These are phyloP conservation scores for Lordiphosa fenestrarum DNA, from an alignment of 2,888 invertebrate species.

Conservation along the genomic window DNA sequence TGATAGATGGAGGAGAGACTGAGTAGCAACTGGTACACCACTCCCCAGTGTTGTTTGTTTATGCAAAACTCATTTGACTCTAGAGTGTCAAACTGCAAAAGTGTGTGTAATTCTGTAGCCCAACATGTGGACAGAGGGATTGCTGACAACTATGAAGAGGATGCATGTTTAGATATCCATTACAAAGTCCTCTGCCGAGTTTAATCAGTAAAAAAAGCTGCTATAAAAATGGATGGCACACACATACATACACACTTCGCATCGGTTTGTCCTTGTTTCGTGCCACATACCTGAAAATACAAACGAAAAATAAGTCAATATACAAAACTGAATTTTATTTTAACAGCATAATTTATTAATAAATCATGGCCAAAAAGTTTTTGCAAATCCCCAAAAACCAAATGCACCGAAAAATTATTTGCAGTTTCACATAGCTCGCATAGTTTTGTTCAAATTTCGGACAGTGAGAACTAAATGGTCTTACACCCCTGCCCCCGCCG, in stretches of 20 bases:
- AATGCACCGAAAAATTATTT: conserved; percentile 38
- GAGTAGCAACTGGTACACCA: conserved; percentile 4
- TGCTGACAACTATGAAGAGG: too few relatives aligned
- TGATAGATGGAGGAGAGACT: background rate
- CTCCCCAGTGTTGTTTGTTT: conserved; percentile 47
- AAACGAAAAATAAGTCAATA: conserved; percentile 28
- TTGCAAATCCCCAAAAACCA: conserved; percentile 23
- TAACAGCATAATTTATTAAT: conserved; percentile 40
- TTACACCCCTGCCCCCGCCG: conserved; percentile 34
- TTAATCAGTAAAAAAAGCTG: conserved; percentile 6
- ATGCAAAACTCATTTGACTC: conserved; percentile 66
- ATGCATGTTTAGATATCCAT: too few relatives aligned
- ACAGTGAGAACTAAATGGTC: conserved; percentile 24
- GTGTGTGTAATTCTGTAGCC: conserved; percentile 18
- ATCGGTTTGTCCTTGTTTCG: too few relatives aligned
- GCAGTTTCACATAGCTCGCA: conserved; percentile 51
- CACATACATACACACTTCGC: background rate
- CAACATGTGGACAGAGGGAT: background rate
- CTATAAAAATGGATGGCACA: conserved; percentile 8
- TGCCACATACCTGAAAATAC: conserved; percentile 28
- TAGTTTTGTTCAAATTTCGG: conserved; percentile 45
- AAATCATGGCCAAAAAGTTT: conserved; percentile 31
- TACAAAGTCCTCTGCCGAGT: background rate
- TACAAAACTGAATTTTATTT: conserved; percentile 20
- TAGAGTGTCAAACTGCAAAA: conserved; percentile 23